Conservation (phyloP, 2,888 invertebrate species). For the Xanthostigma xanthostigma region DNA sequence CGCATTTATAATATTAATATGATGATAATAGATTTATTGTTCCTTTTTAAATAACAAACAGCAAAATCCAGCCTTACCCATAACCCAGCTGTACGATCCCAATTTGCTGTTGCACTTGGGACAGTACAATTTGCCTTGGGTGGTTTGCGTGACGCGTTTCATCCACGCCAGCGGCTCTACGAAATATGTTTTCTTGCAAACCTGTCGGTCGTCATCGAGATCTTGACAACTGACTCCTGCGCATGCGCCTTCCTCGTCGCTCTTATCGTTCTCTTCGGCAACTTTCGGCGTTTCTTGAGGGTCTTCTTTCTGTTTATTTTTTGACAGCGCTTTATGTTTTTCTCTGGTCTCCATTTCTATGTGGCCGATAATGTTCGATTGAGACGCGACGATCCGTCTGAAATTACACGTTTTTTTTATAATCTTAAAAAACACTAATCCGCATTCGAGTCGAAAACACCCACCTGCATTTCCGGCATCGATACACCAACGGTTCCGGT, state of each 20-base stretch:
- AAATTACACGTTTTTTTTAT: conserved; percentile 4
- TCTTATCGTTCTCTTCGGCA: conserved; percentile 12
- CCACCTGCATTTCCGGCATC: conserved; percentile 63
- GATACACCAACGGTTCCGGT: conserved; percentile 71
- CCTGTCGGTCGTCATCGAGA: conserved; percentile 24
- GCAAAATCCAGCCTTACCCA: conserved; percentile 36
- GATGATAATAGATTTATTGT: background rate
- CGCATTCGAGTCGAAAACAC: background rate
- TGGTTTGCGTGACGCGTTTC: conserved; percentile 49
- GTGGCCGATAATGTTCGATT: conserved; percentile 65
- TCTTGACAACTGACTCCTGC: conserved; percentile 25
- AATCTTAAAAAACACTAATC: background rate
- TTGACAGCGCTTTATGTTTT: conserved; percentile 23
- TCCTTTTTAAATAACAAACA: too few relatives aligned
- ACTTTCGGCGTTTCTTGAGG: conserved; percentile 7
- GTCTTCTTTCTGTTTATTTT: conserved; percentile 12
- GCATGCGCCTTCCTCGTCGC: conserved; percentile 2
- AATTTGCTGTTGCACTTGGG: conserved; percentile 74
- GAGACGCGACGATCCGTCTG: conserved; percentile 62
- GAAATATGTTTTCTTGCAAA: conserved; percentile 65
- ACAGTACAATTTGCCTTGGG: conserved; percentile 72
- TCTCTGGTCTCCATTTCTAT: conserved; percentile 31
- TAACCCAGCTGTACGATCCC: conserved; percentile 83
- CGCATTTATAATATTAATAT: too few relatives aligned
- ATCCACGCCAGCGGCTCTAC: conserved; percentile 87